A percentile compares a stretch with the other conserved stretches of the same genome.
These are phyloP conservation scores for Styela clava DNA, from an alignment of 23 tunicate species.

Conservation along the genomic window DNA sequence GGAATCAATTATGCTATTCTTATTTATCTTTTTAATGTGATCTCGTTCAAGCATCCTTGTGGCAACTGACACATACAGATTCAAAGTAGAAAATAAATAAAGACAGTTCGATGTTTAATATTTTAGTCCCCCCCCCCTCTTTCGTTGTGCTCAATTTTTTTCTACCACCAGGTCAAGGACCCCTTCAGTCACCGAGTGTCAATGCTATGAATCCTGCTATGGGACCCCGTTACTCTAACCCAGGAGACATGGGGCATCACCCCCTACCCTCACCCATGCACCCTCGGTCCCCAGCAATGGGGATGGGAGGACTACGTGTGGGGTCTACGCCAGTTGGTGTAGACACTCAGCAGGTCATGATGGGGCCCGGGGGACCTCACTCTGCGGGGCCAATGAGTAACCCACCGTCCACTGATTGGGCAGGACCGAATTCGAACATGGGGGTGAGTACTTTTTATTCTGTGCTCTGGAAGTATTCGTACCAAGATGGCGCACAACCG, in stretches of 20 bases:
- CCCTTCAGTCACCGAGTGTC: conserved; percentile 6
- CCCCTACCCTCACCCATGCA: conserved; percentile 51
- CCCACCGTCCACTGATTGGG: conserved; percentile 55
- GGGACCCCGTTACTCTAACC: conserved; percentile 25
- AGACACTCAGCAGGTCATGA: conserved; percentile 25
- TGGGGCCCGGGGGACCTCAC: conserved; percentile 43
- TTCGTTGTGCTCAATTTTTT: too few relatives aligned
- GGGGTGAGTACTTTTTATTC: conserved; percentile 29
- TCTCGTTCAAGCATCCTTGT: too few relatives aligned
- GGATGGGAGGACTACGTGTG: conserved; percentile 27
- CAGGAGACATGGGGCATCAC: conserved; percentile 20
- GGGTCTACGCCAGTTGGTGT: conserved; percentile 14
- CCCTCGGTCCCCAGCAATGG: conserved; percentile 18
- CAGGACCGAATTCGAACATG: conserved; percentile 36
- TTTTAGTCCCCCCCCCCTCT: too few relatives aligned
- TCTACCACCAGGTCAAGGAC: neutral
- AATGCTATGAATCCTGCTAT: conserved; percentile 12
- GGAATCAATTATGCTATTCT: too few relatives aligned
- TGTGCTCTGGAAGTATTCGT: neutral
- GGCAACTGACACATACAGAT: too few relatives aligned
- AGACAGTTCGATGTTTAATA: too few relatives aligned
- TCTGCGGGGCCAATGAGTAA: conserved; percentile 62
- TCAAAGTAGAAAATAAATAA: too few relatives aligned
- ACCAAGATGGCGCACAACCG: too few relatives aligned
- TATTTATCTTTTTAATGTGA: too few relatives aligned